Evolutionary conservation across 2,888 invertebrate species (phyloP).

Genomic region (Nymphalis polychloros): DNA sequence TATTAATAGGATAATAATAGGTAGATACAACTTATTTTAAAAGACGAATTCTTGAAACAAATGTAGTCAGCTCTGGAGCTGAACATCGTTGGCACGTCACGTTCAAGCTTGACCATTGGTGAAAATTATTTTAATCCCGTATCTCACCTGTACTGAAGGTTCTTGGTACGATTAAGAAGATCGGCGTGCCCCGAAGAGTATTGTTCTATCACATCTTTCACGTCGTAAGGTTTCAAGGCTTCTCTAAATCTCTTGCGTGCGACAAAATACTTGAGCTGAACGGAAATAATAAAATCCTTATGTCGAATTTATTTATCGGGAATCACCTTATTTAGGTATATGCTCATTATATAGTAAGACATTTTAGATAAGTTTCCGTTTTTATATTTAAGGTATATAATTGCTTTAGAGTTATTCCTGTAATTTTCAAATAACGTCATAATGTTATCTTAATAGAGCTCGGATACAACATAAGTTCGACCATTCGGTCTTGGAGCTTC

Average conservation of each 20-base stretch:
- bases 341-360: background rate
- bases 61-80: background rate
- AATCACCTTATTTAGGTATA: conserved; percentile 5
- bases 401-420: background rate
- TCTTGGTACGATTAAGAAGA: conserved; percentile 92
- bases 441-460: background rate
- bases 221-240: conserved; percentile 95
- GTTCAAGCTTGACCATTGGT: background rate
- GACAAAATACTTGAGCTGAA: conserved; percentile 93
- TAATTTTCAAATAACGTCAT: background rate
- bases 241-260: conserved; percentile 95
- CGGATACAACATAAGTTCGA: background rate
- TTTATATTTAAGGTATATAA: background rate
- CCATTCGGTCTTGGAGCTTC: conserved; percentile 8
- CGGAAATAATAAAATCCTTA: conserved; percentile 69
- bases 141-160: conserved; percentile 90
- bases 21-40: background rate
- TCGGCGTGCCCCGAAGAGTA: conserved; percentile 94
- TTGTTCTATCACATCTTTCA: conserved; percentile 97
- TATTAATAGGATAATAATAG: background rate
- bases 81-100: background rate
- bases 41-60: background rate
- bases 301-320: conserved; percentile 32
- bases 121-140: conserved; percentile 36
- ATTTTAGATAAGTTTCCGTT: background rate